Conservation (phyloP, 2,797 vertebrate species). For the Urosaurus nigricauda region DNA sequence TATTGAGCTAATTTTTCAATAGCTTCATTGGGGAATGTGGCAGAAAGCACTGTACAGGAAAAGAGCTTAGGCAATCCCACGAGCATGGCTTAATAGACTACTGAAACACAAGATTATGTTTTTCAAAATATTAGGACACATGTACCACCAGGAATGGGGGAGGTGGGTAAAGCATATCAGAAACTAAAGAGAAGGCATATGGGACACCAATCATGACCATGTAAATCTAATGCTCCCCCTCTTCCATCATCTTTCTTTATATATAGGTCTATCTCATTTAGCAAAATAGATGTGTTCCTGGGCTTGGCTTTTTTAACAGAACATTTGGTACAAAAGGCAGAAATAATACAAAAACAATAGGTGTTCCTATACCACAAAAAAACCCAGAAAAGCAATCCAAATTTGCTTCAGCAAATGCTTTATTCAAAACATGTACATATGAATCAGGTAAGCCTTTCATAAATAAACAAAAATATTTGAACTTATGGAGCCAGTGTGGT, state of each 20-base stretch:
- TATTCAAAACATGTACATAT: too few relatives aligned
- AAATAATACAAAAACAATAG: too few relatives aligned
- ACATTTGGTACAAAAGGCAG: too few relatives aligned
- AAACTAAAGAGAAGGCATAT: not conserved
- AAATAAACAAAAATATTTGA: too few relatives aligned
- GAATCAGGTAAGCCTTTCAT: too few relatives aligned
- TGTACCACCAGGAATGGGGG: not conserved
- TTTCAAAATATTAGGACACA: not conserved
- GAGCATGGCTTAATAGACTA: not conserved
- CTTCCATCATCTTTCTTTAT: not conserved
- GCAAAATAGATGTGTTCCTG: too few relatives aligned
- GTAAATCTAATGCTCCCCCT: not conserved
- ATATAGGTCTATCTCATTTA: too few relatives aligned
- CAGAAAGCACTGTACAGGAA: not conserved
- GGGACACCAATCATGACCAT: not conserved
- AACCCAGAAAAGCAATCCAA: too few relatives aligned
- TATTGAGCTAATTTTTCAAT: not conserved
- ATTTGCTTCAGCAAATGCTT: too few relatives aligned
- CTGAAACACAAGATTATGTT: not conserved
- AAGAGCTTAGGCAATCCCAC: not conserved
- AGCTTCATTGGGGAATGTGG: not conserved
- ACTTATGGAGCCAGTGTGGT: too few relatives aligned
- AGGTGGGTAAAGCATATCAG: not conserved
- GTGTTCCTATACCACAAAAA: too few relatives aligned
- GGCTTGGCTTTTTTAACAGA: too few relatives aligned